A percentile compares a stretch with the other conserved stretches of the same genome.
Conservation (phyloP, 2,797 vertebrate species). For the Pyrrhura leucotis region DNA sequence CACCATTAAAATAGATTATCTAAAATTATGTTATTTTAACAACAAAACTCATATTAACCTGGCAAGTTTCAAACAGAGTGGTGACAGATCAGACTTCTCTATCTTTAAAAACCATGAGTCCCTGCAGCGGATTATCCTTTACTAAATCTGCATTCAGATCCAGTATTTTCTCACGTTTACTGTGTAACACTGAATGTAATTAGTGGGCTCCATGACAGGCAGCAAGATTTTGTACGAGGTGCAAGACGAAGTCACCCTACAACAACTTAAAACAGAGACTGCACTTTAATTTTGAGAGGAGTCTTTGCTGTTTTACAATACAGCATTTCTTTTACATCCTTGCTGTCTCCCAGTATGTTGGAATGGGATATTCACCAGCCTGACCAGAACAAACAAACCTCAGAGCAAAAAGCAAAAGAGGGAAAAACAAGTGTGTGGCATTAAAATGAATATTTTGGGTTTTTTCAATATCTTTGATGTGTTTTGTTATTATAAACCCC, state of each 20-base stretch:
- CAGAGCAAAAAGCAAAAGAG: background rate
- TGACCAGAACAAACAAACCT: background rate
- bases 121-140: background rate
- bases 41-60: background rate
- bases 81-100: background rate
- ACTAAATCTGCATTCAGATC: constrained; percentile 7
- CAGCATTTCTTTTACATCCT: background rate
- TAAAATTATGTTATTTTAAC: background rate
- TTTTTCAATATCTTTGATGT: background rate
- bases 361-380: background rate
- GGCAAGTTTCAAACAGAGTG: background rate
- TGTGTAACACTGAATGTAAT: background rate
- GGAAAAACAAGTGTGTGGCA: background rate
- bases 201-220: background rate
- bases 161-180: background rate
- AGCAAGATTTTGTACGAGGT: background rate
- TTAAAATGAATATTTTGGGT: background rate
- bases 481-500: background rate
- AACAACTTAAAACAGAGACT: background rate
- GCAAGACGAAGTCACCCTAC: background rate
- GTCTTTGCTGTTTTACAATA: background rate
- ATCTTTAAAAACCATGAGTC: background rate
- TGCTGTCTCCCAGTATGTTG: background rate
- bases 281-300: background rate
- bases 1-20: background rate